Percentiles rank a stretch among this genome's conserved stretches.
Conservation (phyloP, 2,113 vertebrate species). For the Morone chrysops region DNA sequence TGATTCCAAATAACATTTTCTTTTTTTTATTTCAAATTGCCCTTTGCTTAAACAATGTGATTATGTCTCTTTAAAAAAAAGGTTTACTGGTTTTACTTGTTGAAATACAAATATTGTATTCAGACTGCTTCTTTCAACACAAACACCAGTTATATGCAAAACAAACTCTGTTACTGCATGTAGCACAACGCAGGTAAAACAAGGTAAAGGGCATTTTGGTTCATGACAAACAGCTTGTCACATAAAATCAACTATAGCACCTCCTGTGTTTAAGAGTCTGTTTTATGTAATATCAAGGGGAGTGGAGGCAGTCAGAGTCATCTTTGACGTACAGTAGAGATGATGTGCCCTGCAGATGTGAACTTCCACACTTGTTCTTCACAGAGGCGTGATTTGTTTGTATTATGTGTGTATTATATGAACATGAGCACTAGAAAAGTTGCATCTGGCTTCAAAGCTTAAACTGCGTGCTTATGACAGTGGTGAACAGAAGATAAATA, state of each 20-base stretch:
- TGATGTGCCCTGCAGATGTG: slow-evolving; percentile 46
- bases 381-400: slow-evolving; percentile 19
- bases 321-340: slow-evolving; percentile 34
- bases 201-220: slow-evolving; percentile 31
- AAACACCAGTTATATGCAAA: neutral
- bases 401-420: neutral
- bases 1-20: neutral
- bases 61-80: neutral
- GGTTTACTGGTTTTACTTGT: neutral
- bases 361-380: slow-evolving; percentile 12
- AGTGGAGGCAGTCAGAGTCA: slow-evolving; percentile 25
- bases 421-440: neutral
- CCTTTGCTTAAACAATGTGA: neutral
- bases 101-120: neutral
- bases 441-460: neutral
- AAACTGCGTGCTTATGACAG: neutral
- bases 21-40: neutral
- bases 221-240: slow-evolving; percentile 60
- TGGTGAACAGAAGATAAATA: too few relatives aligned
- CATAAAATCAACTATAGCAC: slow-evolving; percentile 53
- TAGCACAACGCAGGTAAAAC: slow-evolving; percentile 8
- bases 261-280: slow-evolving; percentile 39
- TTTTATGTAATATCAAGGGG: slow-evolving; percentile 39
- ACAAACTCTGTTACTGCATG: neutral
- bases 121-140: neutral